Conservation (phyloP, 2,888 invertebrate species). For the Protonemura montana region DNA sequence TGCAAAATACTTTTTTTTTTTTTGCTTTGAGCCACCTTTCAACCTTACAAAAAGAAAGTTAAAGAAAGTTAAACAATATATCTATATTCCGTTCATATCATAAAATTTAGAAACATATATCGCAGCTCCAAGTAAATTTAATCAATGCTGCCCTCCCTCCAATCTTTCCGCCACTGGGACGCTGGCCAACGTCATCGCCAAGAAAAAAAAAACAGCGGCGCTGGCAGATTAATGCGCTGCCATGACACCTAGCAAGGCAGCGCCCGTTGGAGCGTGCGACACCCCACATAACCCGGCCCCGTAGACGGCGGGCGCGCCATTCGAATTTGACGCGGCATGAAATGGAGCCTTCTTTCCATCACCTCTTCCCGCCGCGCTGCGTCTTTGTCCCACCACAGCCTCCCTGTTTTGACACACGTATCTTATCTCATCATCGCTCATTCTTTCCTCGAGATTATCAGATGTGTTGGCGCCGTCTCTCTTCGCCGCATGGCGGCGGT, state of each 20-base stretch:
- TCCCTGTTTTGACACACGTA: not conserved
- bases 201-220: not conserved
- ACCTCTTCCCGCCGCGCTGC: not conserved
- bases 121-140: not conserved
- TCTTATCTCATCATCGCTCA: not conserved
- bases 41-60: no score
- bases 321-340: not conserved
- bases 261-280: no score
- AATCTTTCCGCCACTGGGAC: not conserved
- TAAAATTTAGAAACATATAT: no score
- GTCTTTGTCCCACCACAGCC: not conserved
- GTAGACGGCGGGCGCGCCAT: not conserved
- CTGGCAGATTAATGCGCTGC: no score
- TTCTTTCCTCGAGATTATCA: not conserved
- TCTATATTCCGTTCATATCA: no score
- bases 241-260: no score
- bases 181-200: not conserved
- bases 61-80: no score
- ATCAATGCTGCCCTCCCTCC: not conserved
- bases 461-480: not conserved
- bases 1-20: no score
- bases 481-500: no score
- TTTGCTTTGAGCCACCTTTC: no score
- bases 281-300: not conserved
- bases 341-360: not conserved